These are phyloP conservation scores for Enteromius thamalakanensis DNA, from an alignment of 2,797 vertebrate genomes.

Conservation along the genomic window DNA sequence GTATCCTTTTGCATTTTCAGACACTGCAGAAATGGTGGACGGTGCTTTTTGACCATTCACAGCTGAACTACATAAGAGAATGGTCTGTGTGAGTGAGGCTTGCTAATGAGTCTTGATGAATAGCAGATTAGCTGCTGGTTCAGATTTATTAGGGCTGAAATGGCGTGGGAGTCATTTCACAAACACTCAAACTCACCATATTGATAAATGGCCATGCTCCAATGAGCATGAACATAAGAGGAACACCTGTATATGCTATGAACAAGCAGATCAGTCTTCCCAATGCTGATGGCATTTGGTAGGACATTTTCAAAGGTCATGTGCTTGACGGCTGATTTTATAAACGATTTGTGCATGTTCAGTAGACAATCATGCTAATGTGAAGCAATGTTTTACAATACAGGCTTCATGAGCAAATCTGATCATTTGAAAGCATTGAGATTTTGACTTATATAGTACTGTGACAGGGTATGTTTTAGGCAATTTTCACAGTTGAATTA, in stretches of 20 bases:
- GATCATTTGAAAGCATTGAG: slow-evolving; percentile 8
- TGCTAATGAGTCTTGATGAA: slow-evolving; percentile 55
- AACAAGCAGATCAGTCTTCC: background rate
- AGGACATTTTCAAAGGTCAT: slow-evolving; percentile 19
- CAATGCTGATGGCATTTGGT: background rate
- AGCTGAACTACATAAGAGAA: background rate
- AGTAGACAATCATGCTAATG: background rate
- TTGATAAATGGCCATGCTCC: slow-evolving; percentile 40
- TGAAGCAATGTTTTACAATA: background rate
- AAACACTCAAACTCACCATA: slow-evolving; percentile 49
- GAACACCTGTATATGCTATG: background rate
- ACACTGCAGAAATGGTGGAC: background rate
- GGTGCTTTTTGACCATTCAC: slow-evolving; percentile 4
- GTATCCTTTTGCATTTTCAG: background rate
- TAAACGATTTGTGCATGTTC: background rate
- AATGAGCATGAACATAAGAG: background rate
- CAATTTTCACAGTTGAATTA: background rate
- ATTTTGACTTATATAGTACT: background rate
- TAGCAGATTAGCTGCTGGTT: slow-evolving; percentile 52
- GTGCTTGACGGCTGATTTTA: background rate
- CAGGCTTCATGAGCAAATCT: background rate
- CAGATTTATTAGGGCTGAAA: slow-evolving; percentile 51
- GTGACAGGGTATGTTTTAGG: background rate
- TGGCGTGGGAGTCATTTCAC: slow-evolving; percentile 41
- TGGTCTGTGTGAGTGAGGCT: slow-evolving; percentile 32